A percentile compares a stretch with the other conserved stretches of the same genome.
Conservation (phyloP, 2,797 vertebrate species). For the Rhinoraja longicauda region DNA sequence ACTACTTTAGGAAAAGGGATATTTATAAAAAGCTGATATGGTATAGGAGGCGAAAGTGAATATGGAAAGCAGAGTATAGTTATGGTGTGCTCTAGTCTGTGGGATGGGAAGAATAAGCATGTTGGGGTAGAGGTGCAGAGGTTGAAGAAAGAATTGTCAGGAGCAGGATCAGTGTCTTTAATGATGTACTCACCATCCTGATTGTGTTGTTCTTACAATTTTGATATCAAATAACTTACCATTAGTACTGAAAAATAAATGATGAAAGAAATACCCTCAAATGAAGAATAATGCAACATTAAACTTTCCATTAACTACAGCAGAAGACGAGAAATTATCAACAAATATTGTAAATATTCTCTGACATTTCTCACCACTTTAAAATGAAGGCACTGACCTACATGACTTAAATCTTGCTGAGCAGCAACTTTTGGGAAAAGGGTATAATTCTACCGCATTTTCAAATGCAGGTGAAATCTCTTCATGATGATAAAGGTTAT, state of each 20-base stretch:
- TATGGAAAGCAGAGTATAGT: not conserved
- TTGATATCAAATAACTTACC: not conserved
- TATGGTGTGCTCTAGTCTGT: not conserved
- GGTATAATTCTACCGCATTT: not conserved
- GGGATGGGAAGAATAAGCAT: not conserved
- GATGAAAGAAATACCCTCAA: not conserved
- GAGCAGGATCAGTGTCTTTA: slow-evolving; percentile 13
- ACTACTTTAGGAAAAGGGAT: not conserved
- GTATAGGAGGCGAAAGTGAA: not conserved
- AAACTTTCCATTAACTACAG: not conserved
- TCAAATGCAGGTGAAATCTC: not conserved
- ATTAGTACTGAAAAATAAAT: slow-evolving; percentile 26
- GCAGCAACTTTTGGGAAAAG: not conserved
- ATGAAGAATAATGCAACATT: not conserved
- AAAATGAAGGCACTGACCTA: not conserved
- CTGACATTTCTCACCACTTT: not conserved
- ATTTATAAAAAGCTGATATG: not conserved
- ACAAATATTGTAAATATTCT: no score
- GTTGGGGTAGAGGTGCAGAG: not conserved
- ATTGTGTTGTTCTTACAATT: not conserved
- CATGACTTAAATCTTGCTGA: not conserved
- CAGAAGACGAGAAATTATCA: not conserved
- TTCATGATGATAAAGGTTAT: not conserved
- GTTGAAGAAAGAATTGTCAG: not conserved
- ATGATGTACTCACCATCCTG: slow-evolving; percentile 10